These are phyloP conservation scores for Parnassius orleans DNA, from an alignment of 2,888 invertebrate species.

Conservation along the genomic window DNA sequence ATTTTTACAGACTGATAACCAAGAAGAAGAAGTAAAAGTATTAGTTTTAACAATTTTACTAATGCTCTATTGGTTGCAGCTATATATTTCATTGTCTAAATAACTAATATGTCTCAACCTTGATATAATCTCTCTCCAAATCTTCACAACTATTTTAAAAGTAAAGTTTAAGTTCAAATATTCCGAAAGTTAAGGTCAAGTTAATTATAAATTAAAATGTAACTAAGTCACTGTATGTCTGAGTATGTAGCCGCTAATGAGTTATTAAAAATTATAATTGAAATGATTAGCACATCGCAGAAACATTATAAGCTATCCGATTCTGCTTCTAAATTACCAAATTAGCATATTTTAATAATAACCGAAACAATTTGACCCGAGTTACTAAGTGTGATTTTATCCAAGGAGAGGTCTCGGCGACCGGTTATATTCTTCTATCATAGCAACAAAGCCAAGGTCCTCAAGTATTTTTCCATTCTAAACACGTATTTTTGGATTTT, in stretches of 20 bases:
- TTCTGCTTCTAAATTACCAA: constrained; percentile 40
- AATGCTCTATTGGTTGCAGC: too few relatives aligned
- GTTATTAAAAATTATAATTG: constrained; percentile 27
- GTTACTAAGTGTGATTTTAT: constrained; percentile 7
- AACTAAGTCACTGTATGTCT: too few relatives aligned
- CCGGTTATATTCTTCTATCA: constrained; percentile 14
- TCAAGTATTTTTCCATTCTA: constrained; percentile 31
- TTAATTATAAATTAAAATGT: too few relatives aligned
- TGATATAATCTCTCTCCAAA: too few relatives aligned
- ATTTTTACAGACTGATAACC: too few relatives aligned
- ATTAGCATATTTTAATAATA: constrained; percentile 55
- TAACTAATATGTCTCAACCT: too few relatives aligned
- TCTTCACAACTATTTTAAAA: too few relatives aligned
- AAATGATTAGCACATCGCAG: constrained; percentile 26
- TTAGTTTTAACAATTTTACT: too few relatives aligned
- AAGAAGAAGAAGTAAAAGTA: too few relatives aligned
- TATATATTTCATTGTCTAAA: too few relatives aligned
- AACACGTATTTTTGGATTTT: constrained; percentile 29
- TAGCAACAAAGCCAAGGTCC: constrained; percentile 29
- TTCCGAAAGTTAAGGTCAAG: too few relatives aligned
- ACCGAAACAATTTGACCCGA: constrained; percentile 47
- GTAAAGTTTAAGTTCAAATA: too few relatives aligned
- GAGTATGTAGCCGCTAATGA: constrained; percentile 8
- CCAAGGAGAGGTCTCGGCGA: not conserved
- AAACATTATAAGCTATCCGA: constrained; percentile 21